Conservation (phyloP, 1,140 invertebrate genomes). For the Ridgeia piscesae region DNA sequence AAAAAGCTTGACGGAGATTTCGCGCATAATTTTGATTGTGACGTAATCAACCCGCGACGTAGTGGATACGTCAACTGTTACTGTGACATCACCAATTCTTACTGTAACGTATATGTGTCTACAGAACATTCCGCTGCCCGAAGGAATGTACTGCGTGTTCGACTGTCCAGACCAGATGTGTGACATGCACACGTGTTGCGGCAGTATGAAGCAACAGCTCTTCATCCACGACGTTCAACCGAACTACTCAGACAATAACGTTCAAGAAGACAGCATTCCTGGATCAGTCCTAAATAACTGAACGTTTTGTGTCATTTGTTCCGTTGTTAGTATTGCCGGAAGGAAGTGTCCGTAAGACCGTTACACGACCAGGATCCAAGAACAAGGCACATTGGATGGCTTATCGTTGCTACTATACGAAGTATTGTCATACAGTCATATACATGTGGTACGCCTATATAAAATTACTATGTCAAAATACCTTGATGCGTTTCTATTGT, state of each 20-base stretch:
- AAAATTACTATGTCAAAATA: too few species aligned
- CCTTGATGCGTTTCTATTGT: too few species aligned
- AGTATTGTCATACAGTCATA: neutral
- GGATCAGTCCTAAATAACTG: neutral
- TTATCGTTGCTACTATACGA: neutral
- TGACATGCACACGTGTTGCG: neutral
- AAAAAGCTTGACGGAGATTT: too few species aligned
- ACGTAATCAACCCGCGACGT: too few species aligned
- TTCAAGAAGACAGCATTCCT: neutral
- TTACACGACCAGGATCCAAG: neutral
- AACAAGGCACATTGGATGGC: neutral
- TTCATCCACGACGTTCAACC: neutral
- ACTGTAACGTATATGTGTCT: neutral
- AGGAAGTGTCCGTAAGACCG: neutral
- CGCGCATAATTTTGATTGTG: too few species aligned
- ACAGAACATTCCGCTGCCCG: neutral
- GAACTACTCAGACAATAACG: neutral
- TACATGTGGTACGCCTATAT: neutral
- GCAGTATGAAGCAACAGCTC: neutral
- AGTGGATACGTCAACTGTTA: too few species aligned
- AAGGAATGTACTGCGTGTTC: neutral
- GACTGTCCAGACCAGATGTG: neutral
- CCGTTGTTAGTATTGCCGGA: neutral
- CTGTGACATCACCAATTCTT: neutral
- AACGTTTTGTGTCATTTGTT: neutral